Evolutionary conservation across 2,888 invertebrate genomes (phyloP).

Genomic region (Diploptera punctata): DNA sequence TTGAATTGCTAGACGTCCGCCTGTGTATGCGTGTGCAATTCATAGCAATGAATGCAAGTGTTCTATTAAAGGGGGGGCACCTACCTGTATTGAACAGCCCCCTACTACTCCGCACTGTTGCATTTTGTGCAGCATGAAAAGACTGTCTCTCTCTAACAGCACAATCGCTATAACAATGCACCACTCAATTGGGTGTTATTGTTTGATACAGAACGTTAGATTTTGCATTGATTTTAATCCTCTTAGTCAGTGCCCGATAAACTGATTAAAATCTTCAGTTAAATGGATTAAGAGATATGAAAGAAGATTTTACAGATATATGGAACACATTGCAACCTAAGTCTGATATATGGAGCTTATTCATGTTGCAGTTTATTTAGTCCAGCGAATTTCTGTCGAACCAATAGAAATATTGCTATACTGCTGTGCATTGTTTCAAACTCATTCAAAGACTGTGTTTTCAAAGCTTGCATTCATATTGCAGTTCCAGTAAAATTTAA

Average conservation of each 20-base stretch:
- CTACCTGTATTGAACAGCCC: neutral
- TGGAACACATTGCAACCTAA: too few relatives aligned
- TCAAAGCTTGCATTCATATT: too few relatives aligned
- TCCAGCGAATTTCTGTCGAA: too few relatives aligned
- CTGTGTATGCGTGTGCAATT: slow-evolving; percentile 11
- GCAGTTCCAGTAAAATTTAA: too few relatives aligned
- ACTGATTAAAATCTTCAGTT: neutral
- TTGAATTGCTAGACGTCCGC: slow-evolving; percentile 12
- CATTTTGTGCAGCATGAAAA: slow-evolving; percentile 15
- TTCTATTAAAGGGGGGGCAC: neutral
- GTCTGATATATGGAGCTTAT: too few relatives aligned
- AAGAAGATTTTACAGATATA: too few relatives aligned
- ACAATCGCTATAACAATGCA: neutral
- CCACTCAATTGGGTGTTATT: slow-evolving; percentile 9
- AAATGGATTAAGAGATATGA: neutral
- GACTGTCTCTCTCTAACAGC: neutral
- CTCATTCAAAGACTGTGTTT: too few relatives aligned
- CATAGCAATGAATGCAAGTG: slow-evolving; percentile 24
- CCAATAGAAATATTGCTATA: too few relatives aligned
- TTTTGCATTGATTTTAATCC: neutral
- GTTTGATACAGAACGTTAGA: neutral
- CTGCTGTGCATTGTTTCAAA: too few relatives aligned
- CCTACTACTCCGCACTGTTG: neutral
- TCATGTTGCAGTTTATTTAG: too few relatives aligned
- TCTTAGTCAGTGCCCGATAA: neutral